These are phyloP conservation scores for Perca fluviatilis DNA, from an alignment of 2,113 vertebrate species.

Conservation along the genomic window DNA sequence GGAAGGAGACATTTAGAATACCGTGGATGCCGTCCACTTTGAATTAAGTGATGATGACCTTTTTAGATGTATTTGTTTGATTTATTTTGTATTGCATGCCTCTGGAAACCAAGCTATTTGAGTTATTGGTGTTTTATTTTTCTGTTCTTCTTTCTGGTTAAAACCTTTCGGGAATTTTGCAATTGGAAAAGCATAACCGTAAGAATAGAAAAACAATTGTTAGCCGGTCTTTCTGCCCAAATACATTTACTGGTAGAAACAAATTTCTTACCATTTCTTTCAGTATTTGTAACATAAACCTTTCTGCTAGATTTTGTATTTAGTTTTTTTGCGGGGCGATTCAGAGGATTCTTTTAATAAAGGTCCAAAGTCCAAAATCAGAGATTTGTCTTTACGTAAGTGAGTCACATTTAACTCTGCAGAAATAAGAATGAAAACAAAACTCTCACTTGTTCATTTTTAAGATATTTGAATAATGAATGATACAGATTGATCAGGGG, in stretches of 20 bases:
- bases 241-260: not conserved
- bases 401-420: not conserved
- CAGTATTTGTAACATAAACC: not conserved
- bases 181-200: not conserved
- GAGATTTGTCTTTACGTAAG: not conserved
- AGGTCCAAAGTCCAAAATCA: no score
- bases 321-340: not conserved
- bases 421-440: not conserved
- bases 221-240: not conserved
- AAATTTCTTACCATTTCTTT: not conserved
- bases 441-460: not conserved
- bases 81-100: not conserved
- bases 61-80: not conserved
- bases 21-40: not conserved
- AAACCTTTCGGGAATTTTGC: not conserved
- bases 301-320: not conserved
- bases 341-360: not conserved
- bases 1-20: constrained; percentile 4
- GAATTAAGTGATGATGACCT: not conserved
- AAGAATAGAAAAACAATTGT: not conserved
- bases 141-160: not conserved
- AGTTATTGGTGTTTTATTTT: not conserved
- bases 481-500: not conserved
- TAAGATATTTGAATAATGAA: not conserved
- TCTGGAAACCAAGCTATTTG: not conserved